phyloP scores from a whole-genome alignment of 2,888 invertebrate genomes.

The Agonum fuliginosum region DNA sequence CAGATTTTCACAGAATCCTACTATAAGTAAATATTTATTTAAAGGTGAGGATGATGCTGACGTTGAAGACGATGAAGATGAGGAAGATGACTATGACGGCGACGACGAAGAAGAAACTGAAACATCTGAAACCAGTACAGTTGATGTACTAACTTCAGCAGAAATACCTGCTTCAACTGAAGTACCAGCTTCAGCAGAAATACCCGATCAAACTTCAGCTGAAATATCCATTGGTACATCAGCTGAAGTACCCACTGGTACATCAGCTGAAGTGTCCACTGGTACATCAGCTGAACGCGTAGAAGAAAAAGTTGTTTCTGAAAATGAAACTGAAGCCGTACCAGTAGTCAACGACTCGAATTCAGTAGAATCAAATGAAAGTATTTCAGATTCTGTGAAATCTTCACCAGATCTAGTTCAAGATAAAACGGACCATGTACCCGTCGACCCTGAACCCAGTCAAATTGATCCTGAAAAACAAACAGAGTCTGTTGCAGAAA shows the following conservation, averaged over 20 bases:
- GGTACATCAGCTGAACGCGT: constrained; percentile 4
- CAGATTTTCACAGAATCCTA: no score
- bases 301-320: constrained; percentile 33
- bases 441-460: not conserved
- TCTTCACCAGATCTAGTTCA: constrained; percentile 28
- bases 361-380: not conserved
- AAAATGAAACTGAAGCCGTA: constrained; percentile 24
- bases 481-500: constrained; percentile 2
- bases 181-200: not conserved
- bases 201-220: not conserved
- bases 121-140: no score
- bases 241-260: not conserved
- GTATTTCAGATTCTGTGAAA: constrained; percentile 28
- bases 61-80: constrained; percentile 59
- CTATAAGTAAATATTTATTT: constrained; percentile 51
- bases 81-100: constrained; percentile 50
- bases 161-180: not conserved
- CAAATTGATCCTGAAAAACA: constrained; percentile 25
- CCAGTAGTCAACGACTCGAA: not conserved
- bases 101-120: constrained; percentile 7
- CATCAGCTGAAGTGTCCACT: constrained; percentile 36
- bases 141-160: not conserved
- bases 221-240: constrained; percentile 45
- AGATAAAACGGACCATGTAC: constrained; percentile 17
- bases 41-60: constrained; percentile 61